A percentile compares a stretch with the other conserved stretches of the same genome.
These are phyloP conservation scores for Antheraea assamensis DNA, from an alignment of 2,888 invertebrate genomes.

Conservation along the genomic window DNA sequence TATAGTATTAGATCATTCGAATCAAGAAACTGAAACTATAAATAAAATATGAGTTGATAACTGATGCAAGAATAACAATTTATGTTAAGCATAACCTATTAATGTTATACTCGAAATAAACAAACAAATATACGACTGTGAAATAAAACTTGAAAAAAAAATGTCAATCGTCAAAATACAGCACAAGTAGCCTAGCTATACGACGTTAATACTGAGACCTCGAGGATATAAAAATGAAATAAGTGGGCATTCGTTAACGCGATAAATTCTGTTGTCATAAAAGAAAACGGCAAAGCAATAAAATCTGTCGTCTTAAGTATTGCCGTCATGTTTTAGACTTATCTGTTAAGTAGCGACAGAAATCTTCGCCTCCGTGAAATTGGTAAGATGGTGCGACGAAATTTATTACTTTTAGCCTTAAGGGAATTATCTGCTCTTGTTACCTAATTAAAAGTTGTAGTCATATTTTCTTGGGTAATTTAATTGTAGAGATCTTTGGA, in stretches of 20 bases:
- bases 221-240: conserved; percentile 43
- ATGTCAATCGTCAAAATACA: background rate
- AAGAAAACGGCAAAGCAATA: conserved; percentile 65
- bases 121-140: background rate
- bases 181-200: conserved; percentile 12
- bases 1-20: too few relatives aligned
- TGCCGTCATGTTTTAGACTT: conserved; percentile 62
- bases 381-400: conserved; percentile 44
- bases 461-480: conserved; percentile 26
- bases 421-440: conserved; percentile 28
- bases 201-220: conserved; percentile 38
- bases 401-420: conserved; percentile 34
- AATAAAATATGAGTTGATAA: background rate
- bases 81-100: background rate
- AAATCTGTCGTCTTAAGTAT: conserved; percentile 69
- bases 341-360: conserved; percentile 57
- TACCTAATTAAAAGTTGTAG: conserved; percentile 33
- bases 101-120: background rate
- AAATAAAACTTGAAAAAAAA: background rate
- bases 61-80: background rate
- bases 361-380: conserved; percentile 50
- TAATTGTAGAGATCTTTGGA: background rate
- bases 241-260: conserved; percentile 45
- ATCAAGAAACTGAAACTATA: too few relatives aligned
- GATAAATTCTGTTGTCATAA: conserved; percentile 67